Evolutionary conservation across 2,113 vertebrate species (phyloP).

Genomic region (Clarias gariepinus): DNA sequence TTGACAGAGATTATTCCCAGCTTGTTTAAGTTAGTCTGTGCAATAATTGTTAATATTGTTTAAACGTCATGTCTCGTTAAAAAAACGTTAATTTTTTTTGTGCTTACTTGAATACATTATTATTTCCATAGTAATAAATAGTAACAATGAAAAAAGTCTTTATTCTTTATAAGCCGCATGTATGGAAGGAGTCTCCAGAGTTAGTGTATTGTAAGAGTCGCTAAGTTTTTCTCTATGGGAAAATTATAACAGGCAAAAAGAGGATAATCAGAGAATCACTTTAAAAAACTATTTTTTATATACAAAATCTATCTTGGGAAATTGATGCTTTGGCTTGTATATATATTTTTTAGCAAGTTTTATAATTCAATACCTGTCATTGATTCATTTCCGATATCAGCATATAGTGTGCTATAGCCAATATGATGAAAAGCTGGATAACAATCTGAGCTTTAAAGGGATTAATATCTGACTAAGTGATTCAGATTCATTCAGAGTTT

Average conservation of each 20-base stretch:
- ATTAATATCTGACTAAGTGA: not conserved
- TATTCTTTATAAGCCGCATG: not conserved
- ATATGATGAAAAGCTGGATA: not conserved
- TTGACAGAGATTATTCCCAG: not conserved
- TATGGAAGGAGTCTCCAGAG: not conserved
- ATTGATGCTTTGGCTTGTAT: not conserved
- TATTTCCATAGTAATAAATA: not conserved
- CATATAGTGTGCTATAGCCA: not conserved
- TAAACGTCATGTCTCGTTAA: no score
- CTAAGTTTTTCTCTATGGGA: not conserved
- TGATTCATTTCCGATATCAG: not conserved
- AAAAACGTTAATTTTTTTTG: no score
- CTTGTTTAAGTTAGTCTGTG: not conserved
- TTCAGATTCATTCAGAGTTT: not conserved
- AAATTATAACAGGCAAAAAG: not conserved
- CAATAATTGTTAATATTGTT: not conserved
- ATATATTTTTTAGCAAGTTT: not conserved
- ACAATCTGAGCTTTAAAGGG: not conserved
- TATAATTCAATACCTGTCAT: not conserved
- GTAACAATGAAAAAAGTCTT: not conserved
- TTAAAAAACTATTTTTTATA: not conserved
- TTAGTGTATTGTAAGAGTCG: not conserved
- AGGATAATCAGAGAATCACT: not conserved
- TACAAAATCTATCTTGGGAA: no score
- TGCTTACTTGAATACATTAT: not conserved